Conservation (phyloP, 2,113 vertebrate genomes). For the Verasper variegatus region DNA sequence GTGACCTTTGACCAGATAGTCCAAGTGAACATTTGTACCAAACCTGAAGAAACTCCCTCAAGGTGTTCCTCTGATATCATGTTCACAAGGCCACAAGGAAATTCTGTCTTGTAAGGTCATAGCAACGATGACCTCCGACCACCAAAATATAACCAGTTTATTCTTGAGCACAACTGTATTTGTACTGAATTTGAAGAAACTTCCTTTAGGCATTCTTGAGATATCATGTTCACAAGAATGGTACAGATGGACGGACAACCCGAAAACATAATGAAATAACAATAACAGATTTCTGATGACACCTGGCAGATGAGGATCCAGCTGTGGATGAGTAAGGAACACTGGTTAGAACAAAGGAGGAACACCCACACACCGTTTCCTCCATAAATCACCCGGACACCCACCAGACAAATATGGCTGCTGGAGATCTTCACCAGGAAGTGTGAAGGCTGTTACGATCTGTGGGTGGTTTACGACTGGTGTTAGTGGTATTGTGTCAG, state of each 20-base stretch:
- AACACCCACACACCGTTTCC: constrained; percentile 49
- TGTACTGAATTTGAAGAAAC: too few species aligned
- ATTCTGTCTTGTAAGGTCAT: too few species aligned
- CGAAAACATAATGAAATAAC: background rate
- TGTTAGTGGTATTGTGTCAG: constrained; percentile 36
- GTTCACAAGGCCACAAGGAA: too few species aligned
- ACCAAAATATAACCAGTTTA: too few species aligned
- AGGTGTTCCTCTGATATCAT: too few species aligned
- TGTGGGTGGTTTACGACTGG: constrained; percentile 44
- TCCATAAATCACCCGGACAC: constrained; percentile 53
- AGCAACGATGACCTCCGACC: too few species aligned
- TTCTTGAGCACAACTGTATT: too few species aligned
- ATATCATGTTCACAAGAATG: background rate
- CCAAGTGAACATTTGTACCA: too few species aligned
- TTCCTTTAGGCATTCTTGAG: too few species aligned
- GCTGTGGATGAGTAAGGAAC: constrained; percentile 4
- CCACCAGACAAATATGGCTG: constrained; percentile 45
- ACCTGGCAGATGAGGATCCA: constrained; percentile 12
- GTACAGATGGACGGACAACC: too few species aligned
- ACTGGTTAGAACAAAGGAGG: constrained; percentile 19
- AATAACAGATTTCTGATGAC: background rate
- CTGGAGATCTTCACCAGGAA: constrained; percentile 19
- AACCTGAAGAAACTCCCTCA: too few species aligned
- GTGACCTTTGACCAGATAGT: too few species aligned
- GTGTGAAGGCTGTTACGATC: constrained; percentile 14